These are phyloP conservation scores for Malacosoma neustria DNA, from an alignment of 2,888 invertebrate species.

Conservation along the genomic window DNA sequence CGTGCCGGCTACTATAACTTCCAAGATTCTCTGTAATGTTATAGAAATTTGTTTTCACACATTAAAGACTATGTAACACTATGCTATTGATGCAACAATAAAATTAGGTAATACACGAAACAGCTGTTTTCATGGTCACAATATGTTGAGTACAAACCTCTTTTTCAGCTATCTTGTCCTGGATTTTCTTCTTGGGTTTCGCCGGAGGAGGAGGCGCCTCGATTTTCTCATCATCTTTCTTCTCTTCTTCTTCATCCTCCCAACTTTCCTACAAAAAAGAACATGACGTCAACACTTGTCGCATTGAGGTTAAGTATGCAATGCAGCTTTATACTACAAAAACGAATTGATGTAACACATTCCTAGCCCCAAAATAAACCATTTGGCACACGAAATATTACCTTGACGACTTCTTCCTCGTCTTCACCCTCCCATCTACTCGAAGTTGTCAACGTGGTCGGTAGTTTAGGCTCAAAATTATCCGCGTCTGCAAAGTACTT, in stretches of 20 bases:
- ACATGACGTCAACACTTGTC: slow-evolving; percentile 59
- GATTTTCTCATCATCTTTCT: slow-evolving; percentile 82
- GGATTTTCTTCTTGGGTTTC: slow-evolving; percentile 83
- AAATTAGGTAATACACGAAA: too few species aligned
- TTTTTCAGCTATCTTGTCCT: slow-evolving; percentile 90
- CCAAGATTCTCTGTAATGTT: too few species aligned
- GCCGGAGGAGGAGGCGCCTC: slow-evolving; percentile 73
- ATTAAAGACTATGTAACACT: too few species aligned
- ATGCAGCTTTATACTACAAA: slow-evolving; percentile 15
- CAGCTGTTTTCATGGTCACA: slow-evolving; percentile 8
- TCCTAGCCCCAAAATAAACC: slow-evolving; percentile 15
- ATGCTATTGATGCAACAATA: too few species aligned
- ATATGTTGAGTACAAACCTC: slow-evolving; percentile 77
- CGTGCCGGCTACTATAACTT: too few species aligned
- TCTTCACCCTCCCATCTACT: slow-evolving; percentile 94
- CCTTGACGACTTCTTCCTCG: slow-evolving; percentile 90
- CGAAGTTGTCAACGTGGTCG: slow-evolving; percentile 70
- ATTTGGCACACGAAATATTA: slow-evolving; percentile 59
- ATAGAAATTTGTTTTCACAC: too few species aligned
- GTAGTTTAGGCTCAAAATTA: slow-evolving; percentile 80
- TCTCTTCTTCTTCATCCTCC: slow-evolving; percentile 93
- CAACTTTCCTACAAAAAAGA: slow-evolving; percentile 88
- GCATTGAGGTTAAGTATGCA: slow-evolving; percentile 50
- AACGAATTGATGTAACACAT: slow-evolving; percentile 8
- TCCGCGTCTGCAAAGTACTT: slow-evolving; percentile 78